These are phyloP conservation scores for Catostylus mosaicus DNA, from an alignment of 30 jellyfish, hydroid and myxozoan species.

Conservation along the genomic window DNA sequence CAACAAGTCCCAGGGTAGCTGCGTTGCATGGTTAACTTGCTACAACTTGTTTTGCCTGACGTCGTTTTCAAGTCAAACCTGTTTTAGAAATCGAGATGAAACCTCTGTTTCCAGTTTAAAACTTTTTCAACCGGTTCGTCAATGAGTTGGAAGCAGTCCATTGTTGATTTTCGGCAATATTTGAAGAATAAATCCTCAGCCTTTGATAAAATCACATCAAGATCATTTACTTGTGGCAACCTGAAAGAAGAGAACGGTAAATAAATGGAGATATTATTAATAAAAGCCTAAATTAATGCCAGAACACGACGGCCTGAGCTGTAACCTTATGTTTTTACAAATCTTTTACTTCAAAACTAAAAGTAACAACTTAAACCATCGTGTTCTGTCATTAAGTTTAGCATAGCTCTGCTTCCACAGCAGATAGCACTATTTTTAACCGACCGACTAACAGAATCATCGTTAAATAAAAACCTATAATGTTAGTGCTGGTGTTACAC, in stretches of 20 bases:
- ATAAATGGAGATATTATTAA: background rate
- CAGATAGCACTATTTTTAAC: too few species aligned
- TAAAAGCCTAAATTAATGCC: background rate
- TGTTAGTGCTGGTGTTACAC: too few species aligned
- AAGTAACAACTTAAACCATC: too few species aligned
- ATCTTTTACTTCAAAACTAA: background rate
- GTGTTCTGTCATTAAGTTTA: too few species aligned
- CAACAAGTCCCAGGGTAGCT: too few species aligned
- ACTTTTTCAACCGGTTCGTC: constrained; percentile 74
- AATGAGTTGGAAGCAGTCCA: constrained; percentile 91
- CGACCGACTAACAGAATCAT: too few species aligned
- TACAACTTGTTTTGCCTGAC: too few species aligned
- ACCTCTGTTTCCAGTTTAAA: constrained; percentile 51
- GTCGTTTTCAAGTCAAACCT: too few species aligned
- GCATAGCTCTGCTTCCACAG: background rate
- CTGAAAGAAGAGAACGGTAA: constrained; percentile 68
- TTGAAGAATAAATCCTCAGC: constrained; percentile 90
- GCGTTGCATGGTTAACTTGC: too few species aligned
- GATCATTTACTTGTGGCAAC: constrained; percentile 80
- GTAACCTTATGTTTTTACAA: background rate
- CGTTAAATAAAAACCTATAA: too few species aligned
- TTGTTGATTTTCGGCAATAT: constrained; percentile 86
- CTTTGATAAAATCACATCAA: constrained; percentile 60
- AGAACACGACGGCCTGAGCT: too few species aligned
- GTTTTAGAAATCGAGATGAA: constrained; percentile 16